These are phyloP conservation scores for Ameiurus melas DNA, from an alignment of 2,113 vertebrate species.

Conservation along the genomic window DNA sequence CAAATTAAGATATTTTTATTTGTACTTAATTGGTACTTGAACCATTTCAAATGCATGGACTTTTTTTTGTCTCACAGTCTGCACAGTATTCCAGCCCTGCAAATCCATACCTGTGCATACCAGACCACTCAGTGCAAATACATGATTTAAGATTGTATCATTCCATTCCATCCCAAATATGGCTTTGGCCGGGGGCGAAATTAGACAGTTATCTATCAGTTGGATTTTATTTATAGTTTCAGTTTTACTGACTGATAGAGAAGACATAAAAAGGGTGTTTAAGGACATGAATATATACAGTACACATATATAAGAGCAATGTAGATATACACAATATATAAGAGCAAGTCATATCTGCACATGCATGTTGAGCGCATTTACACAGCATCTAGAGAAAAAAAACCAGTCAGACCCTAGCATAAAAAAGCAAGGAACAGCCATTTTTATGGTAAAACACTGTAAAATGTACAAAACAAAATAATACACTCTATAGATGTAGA, in stretches of 20 bases:
- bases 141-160: background rate
- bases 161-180: background rate
- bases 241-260: background rate
- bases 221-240: background rate
- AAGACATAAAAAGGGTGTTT: background rate
- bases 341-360: background rate
- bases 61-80: background rate
- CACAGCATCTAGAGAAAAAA: background rate
- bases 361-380: background rate
- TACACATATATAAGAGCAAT: too few species aligned
- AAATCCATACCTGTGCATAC: slow-evolving; percentile 16
- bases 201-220: background rate
- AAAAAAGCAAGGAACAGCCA: background rate
- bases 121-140: background rate
- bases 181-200: background rate
- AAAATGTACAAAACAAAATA: background rate
- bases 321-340: background rate
- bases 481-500: background rate
- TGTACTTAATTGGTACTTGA: background rate
- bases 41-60: background rate
- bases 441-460: background rate
- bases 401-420: background rate
- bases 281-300: background rate
- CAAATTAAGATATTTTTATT: background rate
- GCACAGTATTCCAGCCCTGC: background rate